A percentile compares a stretch with the other conserved stretches of the same genome.
Conservation (phyloP, 2,113 vertebrate species). For the Edolisoma coerulescens region DNA sequence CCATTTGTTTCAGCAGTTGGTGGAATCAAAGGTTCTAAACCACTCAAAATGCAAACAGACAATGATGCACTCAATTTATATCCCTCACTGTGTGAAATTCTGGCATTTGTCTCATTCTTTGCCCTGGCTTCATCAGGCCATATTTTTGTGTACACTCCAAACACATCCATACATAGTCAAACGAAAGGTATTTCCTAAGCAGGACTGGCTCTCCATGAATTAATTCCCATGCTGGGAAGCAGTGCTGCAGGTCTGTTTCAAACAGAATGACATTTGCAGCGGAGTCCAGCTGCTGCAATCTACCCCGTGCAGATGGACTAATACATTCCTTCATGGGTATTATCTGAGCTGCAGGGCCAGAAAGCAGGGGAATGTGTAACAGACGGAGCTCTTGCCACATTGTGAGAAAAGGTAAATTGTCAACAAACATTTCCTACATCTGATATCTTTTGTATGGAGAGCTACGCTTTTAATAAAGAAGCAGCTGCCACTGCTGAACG, state of each 20-base stretch:
- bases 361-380: background rate
- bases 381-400: background rate
- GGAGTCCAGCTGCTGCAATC: background rate
- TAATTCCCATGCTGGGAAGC: background rate
- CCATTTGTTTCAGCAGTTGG: background rate
- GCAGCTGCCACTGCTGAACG: constrained; percentile 69
- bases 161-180: background rate
- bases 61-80: background rate
- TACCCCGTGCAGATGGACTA: constrained; percentile 4
- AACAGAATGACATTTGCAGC: background rate
- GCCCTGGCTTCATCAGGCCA: background rate
- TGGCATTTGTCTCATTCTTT: background rate
- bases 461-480: constrained; percentile 74
- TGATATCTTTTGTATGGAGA: constrained; percentile 61
- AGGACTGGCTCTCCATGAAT: background rate
- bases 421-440: constrained; percentile 70
- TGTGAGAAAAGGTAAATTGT: constrained; percentile 61
- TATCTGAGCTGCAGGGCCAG: background rate
- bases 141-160: background rate
- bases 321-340: constrained; percentile 3
- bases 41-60: background rate
- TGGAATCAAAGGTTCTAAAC: background rate
- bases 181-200: background rate
- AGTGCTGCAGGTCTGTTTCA: background rate
- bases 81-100: background rate